Conservation (phyloP, 1,140 invertebrate genomes). For the Charaxes varanes region DNA sequence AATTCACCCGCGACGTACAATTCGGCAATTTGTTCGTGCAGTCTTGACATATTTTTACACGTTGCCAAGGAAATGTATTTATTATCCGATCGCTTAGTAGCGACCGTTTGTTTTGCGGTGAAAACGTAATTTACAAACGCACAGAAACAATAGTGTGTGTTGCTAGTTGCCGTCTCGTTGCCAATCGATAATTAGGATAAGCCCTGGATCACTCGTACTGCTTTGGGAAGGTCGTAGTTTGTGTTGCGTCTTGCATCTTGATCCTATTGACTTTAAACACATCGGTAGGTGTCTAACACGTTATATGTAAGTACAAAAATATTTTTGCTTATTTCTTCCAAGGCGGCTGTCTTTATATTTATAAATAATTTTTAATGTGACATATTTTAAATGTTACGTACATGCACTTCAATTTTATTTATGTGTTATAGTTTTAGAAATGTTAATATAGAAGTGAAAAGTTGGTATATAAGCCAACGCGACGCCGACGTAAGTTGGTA, state of each 20-base stretch:
- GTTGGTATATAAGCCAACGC: no score
- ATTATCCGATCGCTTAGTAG: constrained; percentile 19
- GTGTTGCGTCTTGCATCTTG: neutral
- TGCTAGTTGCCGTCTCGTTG: constrained; percentile 32
- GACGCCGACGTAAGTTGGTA: no score
- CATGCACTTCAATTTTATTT: no score
- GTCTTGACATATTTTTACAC: constrained; percentile 20
- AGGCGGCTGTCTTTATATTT: no score
- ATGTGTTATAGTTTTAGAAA: no score
- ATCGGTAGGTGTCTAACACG: no score
- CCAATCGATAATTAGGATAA: constrained; percentile 27
- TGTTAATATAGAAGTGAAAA: no score
- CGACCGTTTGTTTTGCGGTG: constrained; percentile 1
- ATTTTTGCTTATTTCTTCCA: no score
- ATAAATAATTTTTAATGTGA: no score
- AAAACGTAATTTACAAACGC: constrained; percentile 1
- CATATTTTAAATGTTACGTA: no score
- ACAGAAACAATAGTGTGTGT: constrained; percentile 19
- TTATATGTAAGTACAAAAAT: no score
- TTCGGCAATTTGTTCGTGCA: constrained; percentile 38
- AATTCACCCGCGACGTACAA: constrained; percentile 20
- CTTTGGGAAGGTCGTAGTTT: neutral
- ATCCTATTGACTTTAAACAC: no score
- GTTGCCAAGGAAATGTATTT: constrained; percentile 51
- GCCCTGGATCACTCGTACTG: constrained; percentile 3